phyloP scores from a whole-genome alignment of 2,888 invertebrate genomes.

The Sclerodermus sp. region DNA sequence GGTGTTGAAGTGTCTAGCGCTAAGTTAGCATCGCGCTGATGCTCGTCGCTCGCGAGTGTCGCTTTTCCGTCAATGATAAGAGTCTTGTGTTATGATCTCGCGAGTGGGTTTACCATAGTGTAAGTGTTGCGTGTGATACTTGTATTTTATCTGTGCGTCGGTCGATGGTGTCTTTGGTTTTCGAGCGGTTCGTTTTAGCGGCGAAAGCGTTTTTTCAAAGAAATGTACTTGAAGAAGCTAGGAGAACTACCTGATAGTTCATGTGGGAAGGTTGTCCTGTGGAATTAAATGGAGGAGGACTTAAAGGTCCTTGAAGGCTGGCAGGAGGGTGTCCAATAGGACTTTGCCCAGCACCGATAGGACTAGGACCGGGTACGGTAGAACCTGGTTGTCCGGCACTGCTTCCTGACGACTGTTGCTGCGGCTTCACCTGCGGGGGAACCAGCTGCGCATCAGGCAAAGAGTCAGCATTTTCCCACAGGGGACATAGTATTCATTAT shows the following conservation, averaged over 20 bases:
- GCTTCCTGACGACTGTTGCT: slow-evolving; percentile 67
- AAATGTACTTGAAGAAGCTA: too few species aligned
- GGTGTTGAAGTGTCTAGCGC: too few species aligned
- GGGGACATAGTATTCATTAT: slow-evolving; percentile 48
- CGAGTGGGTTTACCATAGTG: too few species aligned
- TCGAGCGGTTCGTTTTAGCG: too few species aligned
- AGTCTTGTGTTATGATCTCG: too few species aligned
- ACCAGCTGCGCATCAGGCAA: slow-evolving; percentile 60
- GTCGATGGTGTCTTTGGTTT: too few species aligned
- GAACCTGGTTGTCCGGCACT: slow-evolving; percentile 57
- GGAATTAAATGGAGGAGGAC: slow-evolving; percentile 62
- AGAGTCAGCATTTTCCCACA: slow-evolving; percentile 58
- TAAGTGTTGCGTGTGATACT: too few species aligned
- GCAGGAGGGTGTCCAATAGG: slow-evolving; percentile 65
- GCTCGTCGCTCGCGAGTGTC: too few species aligned
- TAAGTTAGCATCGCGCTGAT: too few species aligned
- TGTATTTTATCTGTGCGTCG: too few species aligned
- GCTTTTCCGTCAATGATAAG: too few species aligned
- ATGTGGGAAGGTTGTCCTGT: slow-evolving; percentile 63
- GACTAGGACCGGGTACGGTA: slow-evolving; percentile 54
- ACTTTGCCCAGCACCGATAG: slow-evolving; percentile 55
- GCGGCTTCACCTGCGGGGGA: slow-evolving; percentile 75
- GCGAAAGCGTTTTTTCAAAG: too few species aligned
- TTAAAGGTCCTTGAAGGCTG: slow-evolving; percentile 62
- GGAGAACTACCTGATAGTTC: slow-evolving; percentile 68